These are phyloP conservation scores for Manacus vitellinus DNA, from an alignment of 2,113 vertebrate species.

Conservation along the genomic window DNA sequence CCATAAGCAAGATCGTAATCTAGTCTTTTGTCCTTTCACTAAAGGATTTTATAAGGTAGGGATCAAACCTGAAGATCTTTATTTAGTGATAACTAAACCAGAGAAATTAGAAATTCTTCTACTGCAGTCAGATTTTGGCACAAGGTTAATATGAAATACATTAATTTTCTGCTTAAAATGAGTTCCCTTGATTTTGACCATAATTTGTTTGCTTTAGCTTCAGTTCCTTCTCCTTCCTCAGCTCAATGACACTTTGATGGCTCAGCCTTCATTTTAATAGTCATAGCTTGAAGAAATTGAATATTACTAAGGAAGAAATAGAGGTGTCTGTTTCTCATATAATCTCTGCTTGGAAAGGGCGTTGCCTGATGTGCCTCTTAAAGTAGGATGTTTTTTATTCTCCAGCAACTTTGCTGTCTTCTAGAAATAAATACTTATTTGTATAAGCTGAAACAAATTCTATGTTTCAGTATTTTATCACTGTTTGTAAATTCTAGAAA, in stretches of 20 bases:
- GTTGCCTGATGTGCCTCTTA: constrained; percentile 10
- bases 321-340: background rate
- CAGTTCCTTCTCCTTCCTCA: background rate
- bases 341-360: background rate
- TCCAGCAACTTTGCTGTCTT: constrained; percentile 2
- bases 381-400: background rate
- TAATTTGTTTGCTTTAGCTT: background rate
- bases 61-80: background rate
- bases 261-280: background rate
- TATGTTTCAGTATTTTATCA: constrained; percentile 8
- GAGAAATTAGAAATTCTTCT: background rate
- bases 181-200: background rate
- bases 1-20: background rate
- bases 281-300: background rate
- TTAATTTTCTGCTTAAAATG: background rate
- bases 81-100: background rate
- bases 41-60: background rate
- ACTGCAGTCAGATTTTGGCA: background rate
- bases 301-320: background rate
- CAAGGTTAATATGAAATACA: background rate
- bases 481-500: constrained; percentile 25
- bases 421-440: constrained; percentile 9
- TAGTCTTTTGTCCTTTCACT: background rate
- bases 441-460: constrained; percentile 27
- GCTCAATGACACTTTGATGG: background rate